Percentiles rank a stretch among this genome's conserved stretches.
phyloP scores from a whole-genome alignment of 1,140 invertebrate genomes.

The Leptopilina boulardi region DNA sequence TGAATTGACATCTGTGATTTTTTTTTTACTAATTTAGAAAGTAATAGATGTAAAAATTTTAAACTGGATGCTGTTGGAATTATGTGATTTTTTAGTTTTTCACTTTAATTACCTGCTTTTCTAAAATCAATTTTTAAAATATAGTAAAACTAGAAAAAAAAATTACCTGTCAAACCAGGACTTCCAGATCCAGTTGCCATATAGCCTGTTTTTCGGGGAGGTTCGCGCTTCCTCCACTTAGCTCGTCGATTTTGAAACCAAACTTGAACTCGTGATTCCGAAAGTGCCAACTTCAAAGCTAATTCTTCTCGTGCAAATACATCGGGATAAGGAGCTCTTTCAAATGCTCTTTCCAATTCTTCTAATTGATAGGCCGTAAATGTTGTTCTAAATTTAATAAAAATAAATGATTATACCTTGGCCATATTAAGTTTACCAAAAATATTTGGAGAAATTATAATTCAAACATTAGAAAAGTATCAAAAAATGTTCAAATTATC shows the following conservation, averaged over 20 bases:
- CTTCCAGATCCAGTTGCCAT: conserved; percentile 78
- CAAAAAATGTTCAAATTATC: no score
- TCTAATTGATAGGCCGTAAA: conserved; percentile 97
- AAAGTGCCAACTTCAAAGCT: conserved; percentile 91
- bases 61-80: no score
- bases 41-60: conserved; percentile 61
- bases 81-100: no score
- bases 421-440: no score
- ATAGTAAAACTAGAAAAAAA: conserved; percentile 51
- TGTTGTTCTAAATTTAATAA: conserved; percentile 85
- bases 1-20: no score
- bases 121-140: no score
- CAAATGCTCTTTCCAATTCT: conserved; percentile 95
- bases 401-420: no score
- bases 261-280: conserved; percentile 95
- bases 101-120: no score
- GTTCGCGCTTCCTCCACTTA: conserved; percentile 98
- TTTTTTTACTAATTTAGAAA: neutral
- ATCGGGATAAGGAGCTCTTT: conserved; percentile 96
- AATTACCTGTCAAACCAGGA: conserved; percentile 75
- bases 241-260: conserved; percentile 97
- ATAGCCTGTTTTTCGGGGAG: conserved; percentile 93
- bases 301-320: conserved; percentile 97
- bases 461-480: no score
- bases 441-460: no score